Evolutionary conservation across 1,140 invertebrate species (phyloP).

Genomic region (Ctenoplectra terminalis): DNA sequence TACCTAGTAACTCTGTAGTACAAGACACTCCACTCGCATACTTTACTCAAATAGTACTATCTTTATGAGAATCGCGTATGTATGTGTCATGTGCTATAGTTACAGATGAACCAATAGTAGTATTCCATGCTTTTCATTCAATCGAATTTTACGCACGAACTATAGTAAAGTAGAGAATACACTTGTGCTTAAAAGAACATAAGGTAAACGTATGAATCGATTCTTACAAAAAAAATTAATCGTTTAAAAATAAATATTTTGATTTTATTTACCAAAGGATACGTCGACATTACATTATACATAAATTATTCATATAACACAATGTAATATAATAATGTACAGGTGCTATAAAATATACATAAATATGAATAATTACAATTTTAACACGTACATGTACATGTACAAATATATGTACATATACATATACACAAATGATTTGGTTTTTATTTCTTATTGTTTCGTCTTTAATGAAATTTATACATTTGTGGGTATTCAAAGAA

Average conservation of each 20-base stretch:
- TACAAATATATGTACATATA: slow-evolving; percentile 22
- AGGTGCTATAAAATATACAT: slow-evolving; percentile 65
- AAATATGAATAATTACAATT: slow-evolving; percentile 60
- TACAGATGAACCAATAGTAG: background rate
- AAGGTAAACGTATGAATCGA: background rate
- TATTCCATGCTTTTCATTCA: slow-evolving; percentile 1
- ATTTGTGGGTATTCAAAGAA: slow-evolving; percentile 28
- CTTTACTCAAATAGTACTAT: background rate
- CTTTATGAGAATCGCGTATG: background rate
- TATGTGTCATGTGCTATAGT: background rate
- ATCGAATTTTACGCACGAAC: background rate
- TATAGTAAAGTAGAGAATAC: background rate
- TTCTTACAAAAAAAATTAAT: slow-evolving; percentile 20
- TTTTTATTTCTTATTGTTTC: slow-evolving; percentile 37
- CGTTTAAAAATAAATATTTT: slow-evolving; percentile 74
- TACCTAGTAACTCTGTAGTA: slow-evolving; percentile 22
- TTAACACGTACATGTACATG: slow-evolving; percentile 41
- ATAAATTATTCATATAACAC: slow-evolving; percentile 66
- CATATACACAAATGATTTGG: slow-evolving; percentile 36
- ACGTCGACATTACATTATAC: slow-evolving; percentile 63
- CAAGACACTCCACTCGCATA: slow-evolving; percentile 42
- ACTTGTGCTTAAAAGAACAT: background rate
- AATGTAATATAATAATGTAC: slow-evolving; percentile 66
- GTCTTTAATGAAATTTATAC: slow-evolving; percentile 43
- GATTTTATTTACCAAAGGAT: slow-evolving; percentile 65